These are phyloP conservation scores for Drosophila limbata DNA, from an alignment of 2,888 invertebrate species.

Conservation along the genomic window DNA sequence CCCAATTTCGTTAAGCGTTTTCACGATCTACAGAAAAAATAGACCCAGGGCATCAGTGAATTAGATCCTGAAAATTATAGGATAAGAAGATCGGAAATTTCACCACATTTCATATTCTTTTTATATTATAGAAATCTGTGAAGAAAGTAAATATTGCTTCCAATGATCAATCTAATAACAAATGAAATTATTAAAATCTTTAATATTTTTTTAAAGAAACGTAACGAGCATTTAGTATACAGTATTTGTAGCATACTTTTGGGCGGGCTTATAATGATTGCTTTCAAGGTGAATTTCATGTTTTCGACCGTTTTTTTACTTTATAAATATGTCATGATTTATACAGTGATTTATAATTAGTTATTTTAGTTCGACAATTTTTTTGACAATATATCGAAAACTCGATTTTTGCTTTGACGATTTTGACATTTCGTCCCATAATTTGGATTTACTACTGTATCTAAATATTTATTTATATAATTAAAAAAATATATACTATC, in stretches of 20 bases:
- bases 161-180: neutral
- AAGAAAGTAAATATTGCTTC: neutral
- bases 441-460: neutral
- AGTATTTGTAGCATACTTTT: slow-evolving; percentile 16
- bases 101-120: neutral
- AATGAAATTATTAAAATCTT: neutral
- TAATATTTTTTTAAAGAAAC: neutral
- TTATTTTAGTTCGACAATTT: too few species aligned
- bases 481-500: neutral
- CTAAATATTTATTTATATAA: slow-evolving; percentile 2
- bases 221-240: neutral
- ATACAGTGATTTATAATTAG: too few species aligned
- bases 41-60: neutral
- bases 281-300: neutral
- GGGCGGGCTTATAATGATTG: neutral
- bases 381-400: too few species aligned
- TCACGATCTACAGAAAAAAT: neutral
- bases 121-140: neutral
- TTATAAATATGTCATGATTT: neutral
- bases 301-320: neutral
- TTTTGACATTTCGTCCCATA: too few species aligned
- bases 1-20: neutral
- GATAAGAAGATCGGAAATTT: neutral
- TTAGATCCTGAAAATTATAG: neutral
- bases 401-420: too few species aligned